Percentiles rank a stretch among this genome's conserved stretches.
Conservation (phyloP, 1,140 invertebrate genomes). For the Pomacea maculata region DNA sequence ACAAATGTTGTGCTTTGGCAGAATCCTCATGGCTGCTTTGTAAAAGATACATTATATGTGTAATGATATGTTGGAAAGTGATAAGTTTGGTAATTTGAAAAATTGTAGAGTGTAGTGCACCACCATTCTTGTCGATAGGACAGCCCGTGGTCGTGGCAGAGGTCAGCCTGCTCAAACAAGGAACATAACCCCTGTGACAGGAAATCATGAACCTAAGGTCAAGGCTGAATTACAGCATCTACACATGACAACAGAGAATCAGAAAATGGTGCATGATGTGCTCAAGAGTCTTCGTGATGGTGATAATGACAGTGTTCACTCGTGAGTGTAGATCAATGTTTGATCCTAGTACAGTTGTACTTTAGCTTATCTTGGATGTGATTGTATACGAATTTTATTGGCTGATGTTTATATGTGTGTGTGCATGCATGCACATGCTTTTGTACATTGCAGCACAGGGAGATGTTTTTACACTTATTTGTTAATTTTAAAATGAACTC, state of each 20-base stretch:
- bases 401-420: constrained; percentile 4
- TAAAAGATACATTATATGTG: neutral
- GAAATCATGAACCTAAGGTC: constrained; percentile 20
- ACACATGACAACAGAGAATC: constrained; percentile 57
- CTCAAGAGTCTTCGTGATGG: constrained; percentile 48
- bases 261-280: constrained; percentile 57
- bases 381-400: neutral
- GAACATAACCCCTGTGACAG: neutral
- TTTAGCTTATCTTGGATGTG: neutral
- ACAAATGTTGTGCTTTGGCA: neutral
- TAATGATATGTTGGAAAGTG: neutral
- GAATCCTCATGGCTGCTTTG: neutral
- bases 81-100: neutral
- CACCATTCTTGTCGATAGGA: neutral
- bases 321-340: neutral
- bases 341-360: no score
- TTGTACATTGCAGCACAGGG: neutral
- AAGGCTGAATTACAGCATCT: constrained; percentile 55
- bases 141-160: neutral
- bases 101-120: neutral
- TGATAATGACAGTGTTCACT: constrained; percentile 28
- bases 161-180: neutral
- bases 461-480: no score
- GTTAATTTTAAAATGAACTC: no score
- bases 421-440: neutral